Percentiles rank a stretch among this genome's conserved stretches.
Conservation (phyloP, 1,140 invertebrate genomes). For the Ceratina calcarata region DNA sequence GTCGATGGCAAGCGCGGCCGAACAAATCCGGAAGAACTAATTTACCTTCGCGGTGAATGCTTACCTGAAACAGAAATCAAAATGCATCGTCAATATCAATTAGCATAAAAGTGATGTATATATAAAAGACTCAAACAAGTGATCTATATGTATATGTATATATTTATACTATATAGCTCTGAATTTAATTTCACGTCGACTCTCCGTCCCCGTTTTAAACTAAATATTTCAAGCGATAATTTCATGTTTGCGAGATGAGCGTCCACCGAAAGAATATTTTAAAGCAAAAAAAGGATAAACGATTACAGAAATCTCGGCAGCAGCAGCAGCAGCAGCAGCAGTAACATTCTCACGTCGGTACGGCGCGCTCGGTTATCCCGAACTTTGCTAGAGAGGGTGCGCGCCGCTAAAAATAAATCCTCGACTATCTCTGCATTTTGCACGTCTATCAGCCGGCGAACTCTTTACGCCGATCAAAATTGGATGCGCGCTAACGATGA, state of each 20-base stretch:
- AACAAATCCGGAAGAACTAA: slow-evolving; percentile 22
- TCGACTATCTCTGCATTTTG: slow-evolving; percentile 6
- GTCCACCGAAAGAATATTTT: background rate
- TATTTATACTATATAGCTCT: too few relatives aligned
- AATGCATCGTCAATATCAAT: background rate
- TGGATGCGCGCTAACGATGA: slow-evolving; percentile 25
- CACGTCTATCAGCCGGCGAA: slow-evolving; percentile 22
- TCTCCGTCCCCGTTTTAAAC: background rate
- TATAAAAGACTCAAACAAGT: too few relatives aligned
- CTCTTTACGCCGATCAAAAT: slow-evolving; percentile 23
- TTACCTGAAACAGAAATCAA: slow-evolving; percentile 60
- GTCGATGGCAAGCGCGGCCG: slow-evolving; percentile 34
- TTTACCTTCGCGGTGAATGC: slow-evolving; percentile 1
- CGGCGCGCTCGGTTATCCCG: background rate
- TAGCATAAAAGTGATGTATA: too few relatives aligned
- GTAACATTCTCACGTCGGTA: background rate
- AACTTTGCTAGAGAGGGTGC: slow-evolving; percentile 12
- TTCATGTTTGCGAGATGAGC: background rate
- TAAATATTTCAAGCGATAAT: background rate
- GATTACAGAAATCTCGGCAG: slow-evolving; percentile 14
- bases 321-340: background rate
- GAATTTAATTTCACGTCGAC: too few relatives aligned
- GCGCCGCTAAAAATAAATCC: background rate
- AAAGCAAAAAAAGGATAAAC: background rate
- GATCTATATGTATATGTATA: too few relatives aligned